Percentiles rank a stretch among this genome's conserved stretches.
phyloP scores from a whole-genome alignment of 2,888 invertebrate genomes.

The Chrysotoxum bicinctum region DNA sequence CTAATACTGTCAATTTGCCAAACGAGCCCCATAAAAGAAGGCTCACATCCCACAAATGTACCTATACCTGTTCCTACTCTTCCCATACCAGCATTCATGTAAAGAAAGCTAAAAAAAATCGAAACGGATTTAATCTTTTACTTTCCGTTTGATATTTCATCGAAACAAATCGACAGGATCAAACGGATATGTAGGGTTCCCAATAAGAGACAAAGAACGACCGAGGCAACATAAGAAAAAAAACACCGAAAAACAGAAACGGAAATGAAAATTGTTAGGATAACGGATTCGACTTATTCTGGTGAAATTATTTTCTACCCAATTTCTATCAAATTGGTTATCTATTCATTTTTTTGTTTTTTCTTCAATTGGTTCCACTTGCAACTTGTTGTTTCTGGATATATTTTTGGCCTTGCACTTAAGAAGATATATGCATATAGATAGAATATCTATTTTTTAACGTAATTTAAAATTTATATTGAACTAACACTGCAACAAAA shows the following conservation, averaged over 20 bases:
- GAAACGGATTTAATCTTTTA: constrained; percentile 46
- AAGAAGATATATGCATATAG: background rate
- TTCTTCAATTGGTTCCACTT: constrained; percentile 20
- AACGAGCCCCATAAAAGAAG: background rate
- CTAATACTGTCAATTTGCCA: background rate
- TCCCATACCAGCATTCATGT: background rate
- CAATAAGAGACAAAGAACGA: constrained; percentile 11
- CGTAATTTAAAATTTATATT: background rate
- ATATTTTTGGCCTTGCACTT: background rate
- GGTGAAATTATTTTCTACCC: constrained; percentile 53
- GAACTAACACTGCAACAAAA: constrained; percentile 42
- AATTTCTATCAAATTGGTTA: constrained; percentile 21
- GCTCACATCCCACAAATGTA: background rate
- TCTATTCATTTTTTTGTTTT: background rate
- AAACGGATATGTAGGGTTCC: constrained; percentile 21
- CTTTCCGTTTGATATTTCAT: constrained; percentile 44
- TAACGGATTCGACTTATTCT: constrained; percentile 39
- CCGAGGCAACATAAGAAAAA: background rate
- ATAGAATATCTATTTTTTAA: background rate
- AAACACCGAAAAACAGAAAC: background rate
- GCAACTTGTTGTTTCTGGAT: constrained; percentile 34
- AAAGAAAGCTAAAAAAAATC: constrained; percentile 18
- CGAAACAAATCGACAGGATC: constrained; percentile 45
- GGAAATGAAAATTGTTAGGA: constrained; percentile 44
- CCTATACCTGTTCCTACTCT: background rate